Conservation (phyloP, 2,113 vertebrate species). For the Daubentonia madagascariensis region DNA sequence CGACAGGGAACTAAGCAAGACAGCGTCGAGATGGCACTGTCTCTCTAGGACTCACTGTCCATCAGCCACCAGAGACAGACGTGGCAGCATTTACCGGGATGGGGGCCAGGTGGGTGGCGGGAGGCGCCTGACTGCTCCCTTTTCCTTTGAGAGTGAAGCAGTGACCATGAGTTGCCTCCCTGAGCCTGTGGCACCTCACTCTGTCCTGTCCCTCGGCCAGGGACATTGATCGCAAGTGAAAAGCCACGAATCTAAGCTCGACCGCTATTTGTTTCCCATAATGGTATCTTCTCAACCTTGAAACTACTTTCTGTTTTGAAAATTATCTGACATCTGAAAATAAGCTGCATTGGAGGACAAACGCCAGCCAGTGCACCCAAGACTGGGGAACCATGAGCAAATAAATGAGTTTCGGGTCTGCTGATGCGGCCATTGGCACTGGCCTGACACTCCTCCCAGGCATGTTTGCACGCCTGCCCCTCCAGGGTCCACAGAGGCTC, state of each 20-base stretch:
- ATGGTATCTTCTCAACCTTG: conserved; percentile 63
- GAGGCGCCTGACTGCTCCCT: rapidly evolving
- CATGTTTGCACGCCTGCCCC: rapidly evolving
- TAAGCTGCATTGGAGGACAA: not conserved
- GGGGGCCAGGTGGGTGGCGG: not conserved
- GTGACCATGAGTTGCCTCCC: rapidly evolving
- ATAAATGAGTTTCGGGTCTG: not conserved
- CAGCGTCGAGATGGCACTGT: rapidly evolving
- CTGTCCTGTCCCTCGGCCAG: not conserved
- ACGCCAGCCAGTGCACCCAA: rapidly evolving
- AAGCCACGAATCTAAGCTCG: not conserved
- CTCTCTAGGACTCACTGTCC: not conserved
- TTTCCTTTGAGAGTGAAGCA: rapidly evolving
- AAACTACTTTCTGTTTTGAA: conserved; percentile 66
- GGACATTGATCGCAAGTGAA: not conserved
- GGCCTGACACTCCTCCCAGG: rapidly evolving
- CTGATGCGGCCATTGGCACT: rapidly evolving
- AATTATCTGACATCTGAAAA: conserved; percentile 58
- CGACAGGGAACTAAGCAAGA: rapidly evolving
- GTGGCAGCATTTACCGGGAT: rapidly evolving
- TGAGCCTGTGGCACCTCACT: not conserved
- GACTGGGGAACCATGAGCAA: not conserved
- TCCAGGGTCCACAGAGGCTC: rapidly evolving
- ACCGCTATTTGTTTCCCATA: not conserved
- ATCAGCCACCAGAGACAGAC: rapidly evolving